Conservation (phyloP, 2,888 invertebrate species). For the Trisateles emortualis region DNA sequence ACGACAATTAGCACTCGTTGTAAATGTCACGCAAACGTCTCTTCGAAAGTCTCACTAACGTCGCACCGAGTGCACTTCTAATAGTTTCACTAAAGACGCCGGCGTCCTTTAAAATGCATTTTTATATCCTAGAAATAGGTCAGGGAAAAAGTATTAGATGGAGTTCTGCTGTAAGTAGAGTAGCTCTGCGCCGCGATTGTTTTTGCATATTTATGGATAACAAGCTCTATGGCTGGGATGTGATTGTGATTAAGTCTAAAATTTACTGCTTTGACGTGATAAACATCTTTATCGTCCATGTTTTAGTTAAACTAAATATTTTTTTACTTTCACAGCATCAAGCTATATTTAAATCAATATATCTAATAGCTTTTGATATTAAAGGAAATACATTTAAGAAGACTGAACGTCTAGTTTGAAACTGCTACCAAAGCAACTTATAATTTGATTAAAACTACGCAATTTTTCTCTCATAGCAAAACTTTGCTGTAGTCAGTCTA, state of each 20-base stretch:
- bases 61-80: slow-evolving; percentile 35
- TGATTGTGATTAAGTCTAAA: slow-evolving; percentile 40
- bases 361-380: slow-evolving; percentile 2
- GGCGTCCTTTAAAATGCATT: slow-evolving; percentile 40
- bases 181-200: slow-evolving; percentile 28
- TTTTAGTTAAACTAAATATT: not conserved
- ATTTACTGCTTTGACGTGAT: slow-evolving; percentile 11
- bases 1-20: slow-evolving; percentile 75
- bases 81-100: slow-evolving; percentile 34
- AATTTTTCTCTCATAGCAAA: slow-evolving; percentile 39
- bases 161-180: slow-evolving; percentile 20
- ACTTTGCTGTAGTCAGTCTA: slow-evolving; percentile 27
- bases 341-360: slow-evolving; percentile 3
- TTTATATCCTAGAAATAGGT: slow-evolving; percentile 41
- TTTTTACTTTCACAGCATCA: not conserved
- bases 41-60: slow-evolving; percentile 33
- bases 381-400: slow-evolving; percentile 3
- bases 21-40: slow-evolving; percentile 76
- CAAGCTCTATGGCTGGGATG: slow-evolving; percentile 34
- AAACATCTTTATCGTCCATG: not conserved
- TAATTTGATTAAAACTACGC: slow-evolving; percentile 46
- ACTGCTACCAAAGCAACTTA: slow-evolving; percentile 30
- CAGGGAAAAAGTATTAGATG: slow-evolving; percentile 32
- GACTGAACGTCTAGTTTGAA: slow-evolving; percentile 10
- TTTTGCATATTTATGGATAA: slow-evolving; percentile 40